Evolutionary conservation across 2,797 vertebrate genomes (phyloP).

Genomic region (Echeneis naucrates): DNA sequence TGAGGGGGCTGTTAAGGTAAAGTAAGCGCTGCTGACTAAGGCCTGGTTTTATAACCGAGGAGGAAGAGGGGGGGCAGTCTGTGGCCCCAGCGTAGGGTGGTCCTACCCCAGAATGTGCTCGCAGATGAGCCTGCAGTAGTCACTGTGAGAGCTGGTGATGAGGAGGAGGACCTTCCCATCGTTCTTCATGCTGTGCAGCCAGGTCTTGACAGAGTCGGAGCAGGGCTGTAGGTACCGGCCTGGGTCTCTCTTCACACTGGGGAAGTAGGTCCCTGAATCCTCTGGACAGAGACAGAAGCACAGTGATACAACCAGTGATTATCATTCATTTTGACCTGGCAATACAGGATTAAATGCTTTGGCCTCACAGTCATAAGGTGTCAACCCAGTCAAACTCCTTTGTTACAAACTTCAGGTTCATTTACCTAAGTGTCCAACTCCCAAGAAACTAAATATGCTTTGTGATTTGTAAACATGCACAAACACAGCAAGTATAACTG

Average conservation of each 20-base stretch:
- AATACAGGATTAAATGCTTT: background rate
- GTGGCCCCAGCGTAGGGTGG: background rate
- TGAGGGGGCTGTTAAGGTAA: background rate
- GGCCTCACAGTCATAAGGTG: too few species aligned
- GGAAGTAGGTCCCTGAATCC: conserved; percentile 92
- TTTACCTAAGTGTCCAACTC: too few species aligned
- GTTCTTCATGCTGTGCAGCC: conserved; percentile 91
- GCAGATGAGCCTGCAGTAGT: conserved; percentile 95
- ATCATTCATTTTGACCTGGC: background rate
- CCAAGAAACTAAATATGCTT: too few species aligned
- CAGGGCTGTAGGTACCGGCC: conserved; percentile 91
- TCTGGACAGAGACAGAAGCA: conserved; percentile 82
- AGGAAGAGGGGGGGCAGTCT: background rate
- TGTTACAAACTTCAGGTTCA: too few species aligned
- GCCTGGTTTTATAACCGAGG: conserved; percentile 5
- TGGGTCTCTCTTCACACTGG: conserved; percentile 91
- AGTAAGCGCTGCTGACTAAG: conserved; percentile 8
- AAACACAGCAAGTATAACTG: too few species aligned
- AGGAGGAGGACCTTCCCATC: conserved; percentile 91
- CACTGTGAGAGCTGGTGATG: conserved; percentile 96
- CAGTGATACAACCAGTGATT: background rate
- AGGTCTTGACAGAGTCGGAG: conserved; percentile 91
- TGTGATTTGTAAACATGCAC: too few species aligned
- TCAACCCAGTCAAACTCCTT: too few species aligned
- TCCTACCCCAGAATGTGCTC: conserved; percentile 92